Conservation (phyloP, 2,888 invertebrate species). For the Nephrocerus scutellatus region DNA sequence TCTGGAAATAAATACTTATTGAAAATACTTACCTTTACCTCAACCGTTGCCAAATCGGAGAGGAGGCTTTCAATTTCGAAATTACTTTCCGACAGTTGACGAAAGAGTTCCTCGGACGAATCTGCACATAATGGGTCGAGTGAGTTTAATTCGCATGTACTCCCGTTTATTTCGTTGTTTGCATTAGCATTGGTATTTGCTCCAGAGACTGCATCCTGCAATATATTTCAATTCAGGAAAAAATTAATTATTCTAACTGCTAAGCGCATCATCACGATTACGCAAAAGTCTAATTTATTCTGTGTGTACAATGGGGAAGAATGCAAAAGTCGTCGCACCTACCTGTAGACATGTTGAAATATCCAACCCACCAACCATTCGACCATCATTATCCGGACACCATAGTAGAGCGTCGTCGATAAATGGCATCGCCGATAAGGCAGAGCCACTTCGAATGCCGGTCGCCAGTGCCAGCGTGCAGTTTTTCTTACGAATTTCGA, state of each 20-base stretch:
- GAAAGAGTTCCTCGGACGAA: conserved; percentile 68
- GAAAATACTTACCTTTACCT: conserved; percentile 70
- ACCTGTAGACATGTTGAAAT: conserved; percentile 84
- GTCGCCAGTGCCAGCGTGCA: conserved; percentile 46
- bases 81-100: conserved; percentile 73
- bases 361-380: conserved; percentile 69
- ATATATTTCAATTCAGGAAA: no score
- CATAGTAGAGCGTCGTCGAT: conserved; percentile 91
- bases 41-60: conserved; percentile 66
- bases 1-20: no score
- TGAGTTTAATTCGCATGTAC: conserved; percentile 36
- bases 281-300: conserved; percentile 2
- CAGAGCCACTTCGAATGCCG: conserved; percentile 48
- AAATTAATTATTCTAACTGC: conserved; percentile 3
- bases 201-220: conserved; percentile 13
- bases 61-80: conserved; percentile 81
- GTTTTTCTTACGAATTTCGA: conserved; percentile 18
- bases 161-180: no score
- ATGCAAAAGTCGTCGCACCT: no score
- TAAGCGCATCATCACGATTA: conserved; percentile 6
- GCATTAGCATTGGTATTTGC: conserved; percentile 37
- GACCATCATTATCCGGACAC: conserved; percentile 92
- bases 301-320: neutral
- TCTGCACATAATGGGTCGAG: conserved; percentile 52
- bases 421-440: conserved; percentile 79